Conservation (phyloP, 2,888 invertebrate species). For the Tupiocoris notatus region DNA sequence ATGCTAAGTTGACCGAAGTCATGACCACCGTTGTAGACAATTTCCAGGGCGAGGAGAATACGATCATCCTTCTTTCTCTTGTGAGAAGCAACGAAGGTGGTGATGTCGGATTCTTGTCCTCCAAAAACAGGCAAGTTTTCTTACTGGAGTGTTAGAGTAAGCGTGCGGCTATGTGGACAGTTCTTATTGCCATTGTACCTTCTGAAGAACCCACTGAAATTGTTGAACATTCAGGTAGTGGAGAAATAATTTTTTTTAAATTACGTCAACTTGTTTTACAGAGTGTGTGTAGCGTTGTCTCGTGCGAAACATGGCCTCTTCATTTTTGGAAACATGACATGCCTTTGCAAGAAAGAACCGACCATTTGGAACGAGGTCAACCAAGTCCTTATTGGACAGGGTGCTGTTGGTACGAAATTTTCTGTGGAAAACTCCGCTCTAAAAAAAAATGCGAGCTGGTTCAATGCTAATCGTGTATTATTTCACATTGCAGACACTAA, state of each 20-base stretch:
- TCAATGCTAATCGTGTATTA: too few relatives aligned
- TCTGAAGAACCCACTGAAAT: too few relatives aligned
- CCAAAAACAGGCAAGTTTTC: slow-evolving; percentile 61
- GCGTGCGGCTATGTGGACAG: too few relatives aligned
- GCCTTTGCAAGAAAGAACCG: slow-evolving; percentile 58
- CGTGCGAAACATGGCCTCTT: slow-evolving; percentile 69
- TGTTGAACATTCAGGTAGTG: too few relatives aligned
- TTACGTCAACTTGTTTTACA: slow-evolving; percentile 49
- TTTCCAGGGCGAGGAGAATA: slow-evolving; percentile 78
- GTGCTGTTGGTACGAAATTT: slow-evolving; percentile 58
- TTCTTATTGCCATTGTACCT: too few relatives aligned
- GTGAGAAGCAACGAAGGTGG: slow-evolving; percentile 70
- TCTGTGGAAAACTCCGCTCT: too few relatives aligned
- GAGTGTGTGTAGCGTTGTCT: slow-evolving; percentile 76
- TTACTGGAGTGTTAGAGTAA: too few relatives aligned
- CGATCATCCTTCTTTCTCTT: slow-evolving; percentile 73
- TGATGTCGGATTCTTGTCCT: slow-evolving; percentile 69
- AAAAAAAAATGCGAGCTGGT: too few relatives aligned
- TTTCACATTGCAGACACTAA: slow-evolving; percentile 43
- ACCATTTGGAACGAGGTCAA: slow-evolving; percentile 61
- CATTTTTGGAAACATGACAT: slow-evolving; percentile 70
- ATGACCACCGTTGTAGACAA: slow-evolving; percentile 66
- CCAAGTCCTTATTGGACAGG: slow-evolving; percentile 56
- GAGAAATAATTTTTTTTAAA: too few relatives aligned
- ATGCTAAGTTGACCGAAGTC: not conserved